phyloP scores from a whole-genome alignment of 2,797 vertebrate genomes.

The Argyrosomus regius region DNA sequence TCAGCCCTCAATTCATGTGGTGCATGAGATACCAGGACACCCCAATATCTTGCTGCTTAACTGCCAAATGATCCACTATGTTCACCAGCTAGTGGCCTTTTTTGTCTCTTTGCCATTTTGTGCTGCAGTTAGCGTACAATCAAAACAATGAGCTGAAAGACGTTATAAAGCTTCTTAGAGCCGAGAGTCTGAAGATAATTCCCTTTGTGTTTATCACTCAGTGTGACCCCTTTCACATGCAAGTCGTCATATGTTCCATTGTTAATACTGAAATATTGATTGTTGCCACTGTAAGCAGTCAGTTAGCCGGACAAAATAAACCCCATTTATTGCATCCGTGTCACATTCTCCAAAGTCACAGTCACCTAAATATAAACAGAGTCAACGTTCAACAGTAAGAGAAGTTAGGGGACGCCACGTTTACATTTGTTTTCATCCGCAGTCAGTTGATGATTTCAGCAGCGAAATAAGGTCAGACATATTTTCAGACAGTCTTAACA shows the following conservation, averaged over 20 bases:
- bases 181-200: not conserved
- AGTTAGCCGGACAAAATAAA: not conserved
- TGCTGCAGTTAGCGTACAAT: not conserved
- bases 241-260: not conserved
- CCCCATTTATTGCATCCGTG: too few species aligned
- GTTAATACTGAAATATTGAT: not conserved
- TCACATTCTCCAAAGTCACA: too few species aligned
- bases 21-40: too few species aligned
- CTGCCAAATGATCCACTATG: not conserved
- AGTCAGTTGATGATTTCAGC: not conserved
- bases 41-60: too few species aligned
- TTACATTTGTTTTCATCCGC: not conserved
- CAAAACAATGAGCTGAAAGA: not conserved
- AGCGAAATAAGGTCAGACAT: constrained; percentile 16
- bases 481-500: not conserved
- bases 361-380: not conserved
- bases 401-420: not conserved
- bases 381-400: not conserved
- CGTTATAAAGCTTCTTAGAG: not conserved
- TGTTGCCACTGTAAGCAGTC: not conserved
- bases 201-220: not conserved
- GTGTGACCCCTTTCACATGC: not conserved
- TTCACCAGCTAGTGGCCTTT: not conserved
- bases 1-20: too few species aligned
- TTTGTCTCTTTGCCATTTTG: not conserved